These are phyloP conservation scores for Rhinichthys klamathensis DNA, from an alignment of 2,113 vertebrate species.

Conservation along the genomic window DNA sequence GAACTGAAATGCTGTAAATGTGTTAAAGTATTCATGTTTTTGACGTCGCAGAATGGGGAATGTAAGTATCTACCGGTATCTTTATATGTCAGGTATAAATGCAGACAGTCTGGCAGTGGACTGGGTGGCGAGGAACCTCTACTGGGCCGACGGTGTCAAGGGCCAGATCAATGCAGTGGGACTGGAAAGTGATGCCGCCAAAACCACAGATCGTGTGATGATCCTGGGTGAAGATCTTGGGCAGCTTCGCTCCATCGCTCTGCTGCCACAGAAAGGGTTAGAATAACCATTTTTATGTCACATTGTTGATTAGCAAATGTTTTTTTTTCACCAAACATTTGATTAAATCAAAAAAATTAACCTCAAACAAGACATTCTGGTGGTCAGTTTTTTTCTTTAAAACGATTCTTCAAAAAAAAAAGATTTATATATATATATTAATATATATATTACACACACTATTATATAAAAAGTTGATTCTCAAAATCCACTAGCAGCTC, in stretches of 20 bases:
- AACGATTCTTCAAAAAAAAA: too few relatives aligned
- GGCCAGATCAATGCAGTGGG: conserved; percentile 80
- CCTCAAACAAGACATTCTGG: too few relatives aligned
- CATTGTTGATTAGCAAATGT: too few relatives aligned
- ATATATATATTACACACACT: too few relatives aligned
- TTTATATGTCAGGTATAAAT: conserved; percentile 74
- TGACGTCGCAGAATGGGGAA: background rate
- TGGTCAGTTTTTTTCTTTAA: too few relatives aligned
- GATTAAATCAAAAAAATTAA: too few relatives aligned
- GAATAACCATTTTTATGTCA: conserved; percentile 18
- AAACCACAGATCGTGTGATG: conserved; percentile 69
- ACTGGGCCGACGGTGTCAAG: conserved; percentile 84
- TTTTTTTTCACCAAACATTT: too few relatives aligned
- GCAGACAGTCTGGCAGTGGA: conserved; percentile 87
- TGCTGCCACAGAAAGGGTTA: conserved; percentile 86
- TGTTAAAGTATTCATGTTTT: background rate
- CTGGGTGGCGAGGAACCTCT: conserved; percentile 90
- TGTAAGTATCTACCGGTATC: background rate
- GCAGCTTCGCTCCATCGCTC: conserved; percentile 80
- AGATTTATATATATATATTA: too few relatives aligned
- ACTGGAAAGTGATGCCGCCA: conserved; percentile 66
- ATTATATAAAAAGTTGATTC: too few relatives aligned
- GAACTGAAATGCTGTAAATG: background rate
- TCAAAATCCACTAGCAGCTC: too few relatives aligned
- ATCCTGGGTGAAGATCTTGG: conserved; percentile 83